Base-by-base conservation (phyloP, 1,140 invertebrate genomes). In the Trinorchestia longiramus region DNA sequence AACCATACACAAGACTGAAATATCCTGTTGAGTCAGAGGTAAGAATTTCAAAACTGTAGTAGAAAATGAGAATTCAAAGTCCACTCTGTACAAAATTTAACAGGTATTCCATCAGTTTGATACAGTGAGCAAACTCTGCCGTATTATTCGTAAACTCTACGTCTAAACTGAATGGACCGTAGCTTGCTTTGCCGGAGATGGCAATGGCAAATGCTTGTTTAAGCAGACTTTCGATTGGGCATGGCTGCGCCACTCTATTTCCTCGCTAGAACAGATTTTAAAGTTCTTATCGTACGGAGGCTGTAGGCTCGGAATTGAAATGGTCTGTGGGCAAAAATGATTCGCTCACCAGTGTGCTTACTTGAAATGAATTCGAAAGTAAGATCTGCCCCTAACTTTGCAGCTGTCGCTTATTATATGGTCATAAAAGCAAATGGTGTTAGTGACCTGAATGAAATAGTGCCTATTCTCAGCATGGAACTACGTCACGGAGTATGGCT, bases 171-270 rank as follows among this genome's bases (percentile, higher is more conserved):
- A 77, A 77, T 77, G 62, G 62, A 77, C 62, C 28, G 28, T 77
- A 77, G 62, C 62, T 90, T 90, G 88, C 88, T 90, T 90, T 43
- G 88, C 88, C 41, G 88, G 88, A 90, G 88, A 90, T 90, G 42
- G 88, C 88, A 41, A 90, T 41, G 88, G 43, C 88, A 36, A 90
- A 42, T 90, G 88, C 88, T 90, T 90, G 88, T 90, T 90, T 90
- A 90, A 77, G 62, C 62, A 77, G 62, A 77, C 15, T 77, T 77
- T 77, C 62, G 62, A 77, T 77, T 19, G 62, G 28, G 62, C 62
- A 36, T 77, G 62, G 62, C 62, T 36, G 28, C 28, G 62, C 62
- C 62, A 23, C 62, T 77, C 62, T 77, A 77, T 77, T 19, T 77
- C 62, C 62, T 77, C 28, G 62, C 62, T 19, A 28, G 62, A 77